Percentiles rank a stretch among this genome's conserved stretches.
Conservation (phyloP, 2,797 vertebrate genomes). For the Rhadinocentrus ornatus region DNA sequence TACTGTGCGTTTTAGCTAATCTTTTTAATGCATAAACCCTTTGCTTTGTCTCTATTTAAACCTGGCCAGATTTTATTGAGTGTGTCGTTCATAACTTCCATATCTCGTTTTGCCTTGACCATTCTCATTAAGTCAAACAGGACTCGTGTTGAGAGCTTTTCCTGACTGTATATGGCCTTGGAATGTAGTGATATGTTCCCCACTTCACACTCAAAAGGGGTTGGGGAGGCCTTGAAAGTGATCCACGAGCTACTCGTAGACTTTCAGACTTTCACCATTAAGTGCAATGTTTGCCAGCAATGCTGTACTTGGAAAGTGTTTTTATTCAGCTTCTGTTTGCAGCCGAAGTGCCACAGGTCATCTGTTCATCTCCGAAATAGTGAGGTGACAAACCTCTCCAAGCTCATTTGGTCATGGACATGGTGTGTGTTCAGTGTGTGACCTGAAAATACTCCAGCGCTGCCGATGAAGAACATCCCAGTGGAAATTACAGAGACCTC, state of each 20-base stretch:
- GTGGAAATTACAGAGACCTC: conserved; percentile 26
- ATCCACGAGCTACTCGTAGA: conserved; percentile 26
- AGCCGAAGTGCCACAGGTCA: conserved; percentile 35
- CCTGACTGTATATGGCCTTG: conserved; percentile 69
- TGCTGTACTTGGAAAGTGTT: conserved; percentile 26
- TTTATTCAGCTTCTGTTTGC: conserved; percentile 32
- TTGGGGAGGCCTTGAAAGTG: conserved; percentile 24
- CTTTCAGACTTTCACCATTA: conserved; percentile 10
- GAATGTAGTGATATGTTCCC: conserved; percentile 62
- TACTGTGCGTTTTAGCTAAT: conserved; percentile 8
- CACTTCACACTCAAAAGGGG: conserved; percentile 30
- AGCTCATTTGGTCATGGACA: conserved; percentile 28
- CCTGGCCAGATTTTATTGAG: neutral
- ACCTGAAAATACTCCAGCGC: conserved; percentile 32
- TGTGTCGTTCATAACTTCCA: conserved; percentile 10
- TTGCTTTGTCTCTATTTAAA: neutral
- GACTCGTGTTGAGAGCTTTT: conserved; percentile 38
- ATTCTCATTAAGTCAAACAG: conserved; percentile 55
- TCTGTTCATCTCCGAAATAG: conserved; percentile 51
- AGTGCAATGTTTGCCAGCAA: conserved; percentile 23
- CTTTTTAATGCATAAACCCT: neutral
- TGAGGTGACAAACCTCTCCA: conserved; percentile 28
- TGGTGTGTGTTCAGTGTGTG: conserved; percentile 30
- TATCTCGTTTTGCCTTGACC: conserved; percentile 31
- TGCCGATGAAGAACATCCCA: conserved; percentile 15